A percentile compares a stretch with the other conserved stretches of the same genome.
Evolutionary conservation across 30 jellyfish, hydroid and myxozoan species (phyloP).

Genomic region (Aurelia aurita complex sp. Pacific): DNA sequence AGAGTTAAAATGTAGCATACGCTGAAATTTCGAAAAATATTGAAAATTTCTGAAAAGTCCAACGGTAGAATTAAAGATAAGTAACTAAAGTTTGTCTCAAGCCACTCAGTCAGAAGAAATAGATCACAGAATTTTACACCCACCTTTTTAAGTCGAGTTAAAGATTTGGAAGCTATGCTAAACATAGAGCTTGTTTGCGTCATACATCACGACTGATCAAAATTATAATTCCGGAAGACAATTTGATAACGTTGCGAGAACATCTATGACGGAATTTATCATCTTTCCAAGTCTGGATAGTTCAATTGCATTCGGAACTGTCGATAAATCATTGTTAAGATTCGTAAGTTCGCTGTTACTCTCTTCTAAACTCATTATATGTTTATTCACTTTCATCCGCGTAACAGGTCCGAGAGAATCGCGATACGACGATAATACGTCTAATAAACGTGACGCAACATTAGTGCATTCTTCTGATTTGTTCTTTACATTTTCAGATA

Average conservation of each 20-base stretch:
- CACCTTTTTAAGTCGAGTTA: too few relatives aligned
- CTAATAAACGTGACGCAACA: constrained; percentile 51
- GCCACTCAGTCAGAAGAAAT: too few relatives aligned
- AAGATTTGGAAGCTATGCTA: too few relatives aligned
- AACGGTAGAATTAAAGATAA: too few relatives aligned
- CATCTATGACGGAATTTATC: constrained; percentile 33
- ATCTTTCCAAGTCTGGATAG: constrained; percentile 72
- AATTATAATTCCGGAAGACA: constrained; percentile 23
- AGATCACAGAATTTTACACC: too few relatives aligned
- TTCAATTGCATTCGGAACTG: constrained; percentile 79
- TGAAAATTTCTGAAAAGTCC: too few relatives aligned
- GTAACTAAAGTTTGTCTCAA: too few relatives aligned
- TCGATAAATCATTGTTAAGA: constrained; percentile 42
- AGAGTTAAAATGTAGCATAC: too few relatives aligned
- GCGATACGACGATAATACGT: constrained; percentile 74
- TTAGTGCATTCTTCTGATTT: constrained; percentile 54
- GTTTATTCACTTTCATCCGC: constrained; percentile 80
- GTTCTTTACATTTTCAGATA: constrained; percentile 59
- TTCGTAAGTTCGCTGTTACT: constrained; percentile 65
- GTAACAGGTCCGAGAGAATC: constrained; percentile 94
- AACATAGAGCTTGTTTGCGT: background rate
- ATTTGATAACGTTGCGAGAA: constrained; percentile 33
- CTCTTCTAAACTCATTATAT: constrained; percentile 64
- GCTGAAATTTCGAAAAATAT: too few relatives aligned
- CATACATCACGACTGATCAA: background rate